phyloP scores from a whole-genome alignment of 1,140 invertebrate species.

The Bombus waltoni region DNA sequence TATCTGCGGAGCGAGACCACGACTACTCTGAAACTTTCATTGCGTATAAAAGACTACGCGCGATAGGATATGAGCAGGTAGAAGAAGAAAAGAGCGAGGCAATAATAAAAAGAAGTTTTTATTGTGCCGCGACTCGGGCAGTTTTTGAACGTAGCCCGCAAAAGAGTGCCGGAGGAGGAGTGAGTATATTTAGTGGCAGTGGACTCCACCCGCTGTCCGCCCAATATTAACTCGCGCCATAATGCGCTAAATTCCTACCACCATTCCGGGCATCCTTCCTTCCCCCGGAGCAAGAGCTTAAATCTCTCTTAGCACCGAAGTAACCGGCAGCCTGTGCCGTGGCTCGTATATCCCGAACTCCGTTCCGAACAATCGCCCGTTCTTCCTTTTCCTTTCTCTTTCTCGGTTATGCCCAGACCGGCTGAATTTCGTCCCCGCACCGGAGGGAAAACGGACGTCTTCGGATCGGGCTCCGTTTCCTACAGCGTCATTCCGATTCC shows the following conservation, averaged over 20 bases:
- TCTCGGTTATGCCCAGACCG: constrained; percentile 51
- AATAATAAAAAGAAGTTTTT: constrained; percentile 64
- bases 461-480: constrained; percentile 49
- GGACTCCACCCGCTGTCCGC: constrained; percentile 73
- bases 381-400: constrained; percentile 51
- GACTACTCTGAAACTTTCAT: background rate
- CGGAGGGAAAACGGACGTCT: constrained; percentile 33
- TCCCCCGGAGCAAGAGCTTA: constrained; percentile 62
- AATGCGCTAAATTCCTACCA: constrained; percentile 75
- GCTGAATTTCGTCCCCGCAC: constrained; percentile 41
- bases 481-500: constrained; percentile 27
- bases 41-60: background rate
- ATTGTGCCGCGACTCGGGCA: constrained; percentile 55
- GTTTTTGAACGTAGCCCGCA: constrained; percentile 53
- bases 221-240: constrained; percentile 76
- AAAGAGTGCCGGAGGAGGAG: constrained; percentile 40
- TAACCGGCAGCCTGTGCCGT: constrained; percentile 71
- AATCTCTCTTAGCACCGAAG: constrained; percentile 66
- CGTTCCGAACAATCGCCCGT: constrained; percentile 66
- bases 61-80: background rate
- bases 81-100: background rate
- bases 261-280: constrained; percentile 61
- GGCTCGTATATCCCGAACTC: constrained; percentile 66
- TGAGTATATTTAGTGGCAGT: constrained; percentile 72
- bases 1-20: background rate